Conservation (phyloP, 1,140 invertebrate genomes). For the Hycleus phaleratus region DNA sequence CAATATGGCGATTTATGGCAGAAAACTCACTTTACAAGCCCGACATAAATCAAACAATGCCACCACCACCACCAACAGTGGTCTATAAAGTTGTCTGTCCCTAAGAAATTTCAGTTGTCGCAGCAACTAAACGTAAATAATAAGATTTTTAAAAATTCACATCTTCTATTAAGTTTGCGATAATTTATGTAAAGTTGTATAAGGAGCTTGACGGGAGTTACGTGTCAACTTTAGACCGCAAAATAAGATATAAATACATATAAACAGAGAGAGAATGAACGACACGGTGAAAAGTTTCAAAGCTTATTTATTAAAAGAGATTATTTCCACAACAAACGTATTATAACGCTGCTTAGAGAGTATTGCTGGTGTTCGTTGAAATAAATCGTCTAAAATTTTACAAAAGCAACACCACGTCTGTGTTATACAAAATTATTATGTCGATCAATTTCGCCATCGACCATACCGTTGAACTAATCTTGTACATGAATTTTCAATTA, state of each 20-base stretch:
- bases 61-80: background rate
- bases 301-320: conserved; percentile 5
- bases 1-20: conserved; percentile 28
- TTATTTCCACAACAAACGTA: conserved; percentile 10
- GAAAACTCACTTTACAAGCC: conserved; percentile 29
- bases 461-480: too few species aligned
- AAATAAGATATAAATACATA: background rate
- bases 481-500: too few species aligned
- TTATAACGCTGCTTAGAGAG: background rate
- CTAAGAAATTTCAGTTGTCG: conserved; percentile 20
- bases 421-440: too few species aligned
- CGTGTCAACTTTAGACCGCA: background rate
- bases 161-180: conserved; percentile 23
- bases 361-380: too few species aligned
- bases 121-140: conserved; percentile 30
- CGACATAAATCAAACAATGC: conserved; percentile 28
- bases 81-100: too few species aligned
- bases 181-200: conserved; percentile 20
- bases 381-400: too few species aligned
- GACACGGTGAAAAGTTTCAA: conserved; percentile 8
- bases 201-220: background rate
- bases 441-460: too few species aligned
- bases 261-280: background rate
- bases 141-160: conserved; percentile 21
- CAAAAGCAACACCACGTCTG: too few species aligned